Conservation (phyloP, 2,113 vertebrate genomes). For the Gracilinanus agilis region DNA sequence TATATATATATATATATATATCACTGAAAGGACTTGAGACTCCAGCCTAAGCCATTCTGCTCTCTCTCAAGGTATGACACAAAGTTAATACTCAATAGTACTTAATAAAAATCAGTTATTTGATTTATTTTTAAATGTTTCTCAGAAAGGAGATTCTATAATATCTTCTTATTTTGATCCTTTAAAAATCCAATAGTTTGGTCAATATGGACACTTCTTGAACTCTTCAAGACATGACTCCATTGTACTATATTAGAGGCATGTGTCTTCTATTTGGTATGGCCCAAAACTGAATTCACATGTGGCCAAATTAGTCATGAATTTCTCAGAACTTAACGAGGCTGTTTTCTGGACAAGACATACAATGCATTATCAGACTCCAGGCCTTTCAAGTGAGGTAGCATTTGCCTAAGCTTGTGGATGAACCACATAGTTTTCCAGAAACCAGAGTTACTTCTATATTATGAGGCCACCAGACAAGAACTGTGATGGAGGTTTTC, state of each 20-base stretch:
- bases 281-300: background rate
- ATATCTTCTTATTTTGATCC: background rate
- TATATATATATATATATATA: no score
- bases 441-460: background rate
- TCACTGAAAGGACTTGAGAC: no score
- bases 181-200: background rate
- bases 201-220: background rate
- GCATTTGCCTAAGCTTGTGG: background rate
- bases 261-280: background rate
- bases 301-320: background rate
- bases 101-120: background rate
- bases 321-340: background rate
- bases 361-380: background rate
- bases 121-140: background rate
- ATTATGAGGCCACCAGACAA: no score
- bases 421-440: background rate
- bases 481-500: background rate
- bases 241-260: background rate
- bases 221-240: background rate
- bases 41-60: background rate
- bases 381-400: background rate
- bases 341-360: background rate
- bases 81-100: background rate
- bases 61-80: background rate
- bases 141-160: background rate